These are phyloP conservation scores for Drosophila virilis DNA, from an alignment of 1,140 invertebrate genomes.

Conservation along the genomic window DNA sequence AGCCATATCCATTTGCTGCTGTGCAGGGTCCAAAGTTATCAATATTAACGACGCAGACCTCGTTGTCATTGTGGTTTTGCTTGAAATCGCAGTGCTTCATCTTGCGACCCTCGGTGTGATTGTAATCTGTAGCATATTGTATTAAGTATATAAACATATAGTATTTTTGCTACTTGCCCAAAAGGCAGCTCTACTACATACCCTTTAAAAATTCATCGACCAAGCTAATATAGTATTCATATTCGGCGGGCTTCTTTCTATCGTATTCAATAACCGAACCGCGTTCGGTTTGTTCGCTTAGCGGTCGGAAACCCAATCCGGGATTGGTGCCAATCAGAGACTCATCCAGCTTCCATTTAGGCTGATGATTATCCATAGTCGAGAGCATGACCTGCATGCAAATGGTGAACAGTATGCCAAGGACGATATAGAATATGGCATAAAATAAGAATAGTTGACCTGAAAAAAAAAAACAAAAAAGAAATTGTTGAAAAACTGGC, in stretches of 20 bases:
- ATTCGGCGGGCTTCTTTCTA: conserved; percentile 87
- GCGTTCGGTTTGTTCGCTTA: conserved; percentile 89
- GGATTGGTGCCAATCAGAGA: conserved; percentile 95
- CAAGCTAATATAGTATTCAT: conserved; percentile 88
- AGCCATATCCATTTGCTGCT: conserved; percentile 88
- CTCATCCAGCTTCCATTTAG: conserved; percentile 89
- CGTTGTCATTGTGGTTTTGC: conserved; percentile 85
- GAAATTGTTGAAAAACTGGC: not conserved
- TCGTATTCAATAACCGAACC: conserved; percentile 94
- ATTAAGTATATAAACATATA: not conserved
- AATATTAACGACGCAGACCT: conserved; percentile 90
- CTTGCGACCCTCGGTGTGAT: conserved; percentile 87
- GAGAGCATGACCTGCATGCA: conserved; percentile 92
- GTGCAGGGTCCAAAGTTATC: conserved; percentile 88
- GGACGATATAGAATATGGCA: conserved; percentile 91
- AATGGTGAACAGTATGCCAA: conserved; percentile 92
- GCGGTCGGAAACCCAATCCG: conserved; percentile 94
- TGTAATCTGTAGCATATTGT: conserved; percentile 59
- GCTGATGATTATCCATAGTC: conserved; percentile 88
- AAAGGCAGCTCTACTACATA: conserved; percentile 84
- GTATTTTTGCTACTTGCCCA: not conserved
- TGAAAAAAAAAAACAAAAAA: conserved; percentile 74
- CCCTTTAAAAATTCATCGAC: conserved; percentile 90
- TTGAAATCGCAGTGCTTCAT: conserved; percentile 89
- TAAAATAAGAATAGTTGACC: conserved; percentile 93